Conservation (phyloP, 2,888 invertebrate genomes). For the Oxytorus armatus region DNA sequence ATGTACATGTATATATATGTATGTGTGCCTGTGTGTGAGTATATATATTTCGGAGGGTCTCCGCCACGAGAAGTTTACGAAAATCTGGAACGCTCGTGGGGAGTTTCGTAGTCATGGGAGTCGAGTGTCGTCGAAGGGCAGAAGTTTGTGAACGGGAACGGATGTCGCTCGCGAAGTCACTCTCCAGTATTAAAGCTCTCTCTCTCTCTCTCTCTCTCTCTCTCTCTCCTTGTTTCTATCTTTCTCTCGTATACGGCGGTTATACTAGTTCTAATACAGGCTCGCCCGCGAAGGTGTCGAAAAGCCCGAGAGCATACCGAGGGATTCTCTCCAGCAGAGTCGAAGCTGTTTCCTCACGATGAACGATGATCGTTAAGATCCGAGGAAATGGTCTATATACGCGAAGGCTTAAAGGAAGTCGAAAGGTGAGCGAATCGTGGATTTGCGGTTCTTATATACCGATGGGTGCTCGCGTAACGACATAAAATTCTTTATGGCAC, state of each 20-base stretch:
- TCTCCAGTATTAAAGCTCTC: constrained; percentile 37
- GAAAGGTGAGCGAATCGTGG: constrained; percentile 36
- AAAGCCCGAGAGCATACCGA: constrained; percentile 36
- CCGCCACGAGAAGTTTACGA: constrained; percentile 50
- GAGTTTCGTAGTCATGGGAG: background rate
- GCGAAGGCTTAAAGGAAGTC: constrained; percentile 34
- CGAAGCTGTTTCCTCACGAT: constrained; percentile 42
- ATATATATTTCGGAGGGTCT: background rate
- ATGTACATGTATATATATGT: too few species aligned
- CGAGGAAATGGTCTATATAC: constrained; percentile 43
- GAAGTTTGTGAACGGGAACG: constrained; percentile 52
- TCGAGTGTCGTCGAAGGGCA: constrained; percentile 42
- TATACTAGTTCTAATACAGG: constrained; percentile 39
- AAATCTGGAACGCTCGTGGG: constrained; percentile 48
- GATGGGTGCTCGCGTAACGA: constrained; percentile 41
- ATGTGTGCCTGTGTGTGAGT: background rate
- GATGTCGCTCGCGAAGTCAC: constrained; percentile 52
- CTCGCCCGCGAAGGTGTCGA: constrained; percentile 13
- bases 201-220: constrained; percentile 12
- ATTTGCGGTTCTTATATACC: constrained; percentile 32
- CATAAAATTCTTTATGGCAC: constrained; percentile 65
- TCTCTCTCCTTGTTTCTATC: constrained; percentile 4
- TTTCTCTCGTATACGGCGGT: constrained; percentile 32
- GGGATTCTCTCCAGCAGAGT: constrained; percentile 29
- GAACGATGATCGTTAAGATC: constrained; percentile 57